Evolutionary conservation across 2,888 invertebrate species (phyloP).

Genomic region (Neoitamus cyanurus): DNA sequence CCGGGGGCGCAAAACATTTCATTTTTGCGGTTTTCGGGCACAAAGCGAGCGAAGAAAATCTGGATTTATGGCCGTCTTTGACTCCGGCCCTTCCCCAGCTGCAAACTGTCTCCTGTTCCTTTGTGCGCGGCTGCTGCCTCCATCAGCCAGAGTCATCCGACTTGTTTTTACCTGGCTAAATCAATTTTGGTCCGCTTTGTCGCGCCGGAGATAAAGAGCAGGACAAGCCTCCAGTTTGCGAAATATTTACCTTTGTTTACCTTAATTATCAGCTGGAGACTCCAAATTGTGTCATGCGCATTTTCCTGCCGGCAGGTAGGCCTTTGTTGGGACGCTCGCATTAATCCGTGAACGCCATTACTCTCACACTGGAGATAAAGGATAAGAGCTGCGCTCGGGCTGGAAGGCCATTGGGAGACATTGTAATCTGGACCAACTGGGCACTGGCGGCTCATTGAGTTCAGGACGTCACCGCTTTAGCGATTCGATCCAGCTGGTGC

Average conservation of each 20-base stretch:
- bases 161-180: conserved; percentile 31
- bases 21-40: conserved; percentile 44
- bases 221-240: conserved; percentile 42
- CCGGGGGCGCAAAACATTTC: conserved; percentile 29
- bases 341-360: conserved; percentile 46
- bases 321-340: background rate
- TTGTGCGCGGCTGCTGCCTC: conserved; percentile 2
- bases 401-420: background rate
- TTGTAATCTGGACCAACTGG: background rate
- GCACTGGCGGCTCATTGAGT: background rate
- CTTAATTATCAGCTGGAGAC: conserved; percentile 42
- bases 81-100: conserved; percentile 14
- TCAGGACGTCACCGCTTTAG: background rate
- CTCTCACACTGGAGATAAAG: background rate
- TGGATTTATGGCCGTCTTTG: conserved; percentile 35
- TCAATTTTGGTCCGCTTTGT: conserved; percentile 33
- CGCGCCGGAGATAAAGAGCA: background rate
- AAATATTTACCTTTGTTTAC: conserved; percentile 46
- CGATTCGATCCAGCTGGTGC: background rate
- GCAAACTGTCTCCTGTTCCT: conserved; percentile 32
- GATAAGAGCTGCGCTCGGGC: background rate
- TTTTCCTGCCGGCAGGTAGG: conserved; percentile 32
- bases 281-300: conserved; percentile 48
- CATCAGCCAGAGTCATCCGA: conserved; percentile 9
- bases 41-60: conserved; percentile 48